phyloP scores from a whole-genome alignment of 1,140 invertebrate species.

The Macrobrachium nipponense region DNA sequence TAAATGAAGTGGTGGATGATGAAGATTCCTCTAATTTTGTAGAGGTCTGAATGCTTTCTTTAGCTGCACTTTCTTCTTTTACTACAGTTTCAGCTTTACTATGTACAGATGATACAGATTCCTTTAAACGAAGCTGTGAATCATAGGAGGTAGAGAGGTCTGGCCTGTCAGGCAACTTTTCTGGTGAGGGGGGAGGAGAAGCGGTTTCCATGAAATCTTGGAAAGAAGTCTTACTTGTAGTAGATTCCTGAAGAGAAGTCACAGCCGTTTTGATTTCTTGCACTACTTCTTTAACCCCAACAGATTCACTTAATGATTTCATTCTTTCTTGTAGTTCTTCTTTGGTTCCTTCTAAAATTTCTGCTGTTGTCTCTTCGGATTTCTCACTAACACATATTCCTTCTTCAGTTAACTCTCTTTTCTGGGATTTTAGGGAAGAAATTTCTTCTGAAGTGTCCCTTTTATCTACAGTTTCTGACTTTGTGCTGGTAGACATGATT shows the following conservation, averaged over 20 bases:
- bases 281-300: constrained; percentile 48
- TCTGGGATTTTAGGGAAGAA: constrained; percentile 14
- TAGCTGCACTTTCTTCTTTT: background rate
- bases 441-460: constrained; percentile 13
- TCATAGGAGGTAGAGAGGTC: constrained; percentile 31
- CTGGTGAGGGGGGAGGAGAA: constrained; percentile 54
- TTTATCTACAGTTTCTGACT: constrained; percentile 29
- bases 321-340: constrained; percentile 27
- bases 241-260: constrained; percentile 32
- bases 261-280: constrained; percentile 52
- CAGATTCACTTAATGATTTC: constrained; percentile 21
- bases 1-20: constrained; percentile 19
- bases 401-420: constrained; percentile 34
- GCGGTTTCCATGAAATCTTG: constrained; percentile 49
- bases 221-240: constrained; percentile 49
- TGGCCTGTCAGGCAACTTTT: constrained; percentile 30
- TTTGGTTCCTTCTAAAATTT: constrained; percentile 49
- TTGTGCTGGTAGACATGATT: constrained; percentile 46
- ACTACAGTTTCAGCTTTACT: constrained; percentile 16
- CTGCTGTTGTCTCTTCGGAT: constrained; percentile 31
- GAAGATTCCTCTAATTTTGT: constrained; percentile 9
- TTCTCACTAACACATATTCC: constrained; percentile 38
- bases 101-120: constrained; percentile 34
- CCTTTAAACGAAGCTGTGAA: constrained; percentile 38
- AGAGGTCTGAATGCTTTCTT: background rate